A percentile compares a stretch with the other conserved stretches of the same genome.
phyloP scores from a whole-genome alignment of 2,113 vertebrate species.

The Pungitius pungitius region DNA sequence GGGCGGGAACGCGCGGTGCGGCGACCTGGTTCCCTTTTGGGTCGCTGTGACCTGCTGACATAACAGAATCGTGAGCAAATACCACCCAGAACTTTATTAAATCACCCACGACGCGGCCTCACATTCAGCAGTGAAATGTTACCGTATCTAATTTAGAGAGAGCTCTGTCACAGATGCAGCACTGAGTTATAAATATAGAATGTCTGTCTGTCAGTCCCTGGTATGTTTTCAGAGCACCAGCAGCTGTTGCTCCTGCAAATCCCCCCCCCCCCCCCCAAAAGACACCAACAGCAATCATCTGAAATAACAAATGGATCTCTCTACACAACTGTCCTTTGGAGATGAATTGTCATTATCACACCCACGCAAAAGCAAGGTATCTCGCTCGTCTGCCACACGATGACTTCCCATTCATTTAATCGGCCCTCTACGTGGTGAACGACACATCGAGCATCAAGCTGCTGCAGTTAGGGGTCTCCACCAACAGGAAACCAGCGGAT shows the following conservation, averaged over 20 bases:
- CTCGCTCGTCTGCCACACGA: constrained; percentile 29
- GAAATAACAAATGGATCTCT: not conserved
- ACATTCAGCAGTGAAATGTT: not conserved
- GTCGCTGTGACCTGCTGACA: not conserved
- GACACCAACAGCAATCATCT: not conserved
- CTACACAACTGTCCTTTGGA: not conserved
- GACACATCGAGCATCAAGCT: constrained; percentile 36
- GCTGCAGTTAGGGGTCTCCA: not conserved
- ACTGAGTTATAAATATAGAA: not conserved
- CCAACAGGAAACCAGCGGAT: not conserved
- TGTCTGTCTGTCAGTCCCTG: not conserved
- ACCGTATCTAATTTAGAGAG: not conserved
- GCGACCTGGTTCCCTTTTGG: constrained; percentile 18
- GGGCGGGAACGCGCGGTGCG: constrained; percentile 15
- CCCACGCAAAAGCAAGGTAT: not conserved
- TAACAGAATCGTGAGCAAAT: not conserved
- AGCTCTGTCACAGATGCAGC: not conserved
- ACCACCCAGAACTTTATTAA: not conserved
- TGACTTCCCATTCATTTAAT: constrained; percentile 48
- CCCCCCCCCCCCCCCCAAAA: not conserved
- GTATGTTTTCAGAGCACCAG: not conserved
- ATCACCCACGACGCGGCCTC: not conserved
- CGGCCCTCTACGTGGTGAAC: constrained; percentile 26
- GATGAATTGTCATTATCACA: not conserved
- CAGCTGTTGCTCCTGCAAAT: constrained; percentile 1